Conservation (phyloP, 2,797 vertebrate genomes). For the Cuculus canorus region DNA sequence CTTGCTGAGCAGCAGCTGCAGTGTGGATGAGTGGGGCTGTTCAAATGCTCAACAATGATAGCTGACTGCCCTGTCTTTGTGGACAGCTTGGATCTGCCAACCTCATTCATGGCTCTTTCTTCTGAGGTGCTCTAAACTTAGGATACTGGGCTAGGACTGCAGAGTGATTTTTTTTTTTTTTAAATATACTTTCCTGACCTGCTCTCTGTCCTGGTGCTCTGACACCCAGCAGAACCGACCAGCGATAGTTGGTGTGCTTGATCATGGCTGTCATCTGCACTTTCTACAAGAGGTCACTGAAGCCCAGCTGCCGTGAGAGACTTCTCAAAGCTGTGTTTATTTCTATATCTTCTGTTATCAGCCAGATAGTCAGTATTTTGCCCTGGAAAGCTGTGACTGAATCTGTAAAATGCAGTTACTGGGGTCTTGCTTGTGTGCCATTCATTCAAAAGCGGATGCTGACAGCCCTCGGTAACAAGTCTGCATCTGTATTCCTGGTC, state of each 20-base stretch:
- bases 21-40: background rate
- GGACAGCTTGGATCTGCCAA: fast-evolving
- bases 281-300: background rate
- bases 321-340: background rate
- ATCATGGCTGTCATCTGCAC: background rate
- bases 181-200: background rate
- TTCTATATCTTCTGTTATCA: background rate
- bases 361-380: background rate
- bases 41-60: background rate
- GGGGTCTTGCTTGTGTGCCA: background rate
- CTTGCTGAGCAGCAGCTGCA: background rate
- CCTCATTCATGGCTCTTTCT: background rate
- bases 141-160: background rate
- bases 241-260: background rate
- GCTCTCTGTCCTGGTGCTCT: background rate
- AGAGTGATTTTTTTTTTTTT: fast-evolving
- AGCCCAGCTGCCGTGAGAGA: background rate
- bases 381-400: background rate
- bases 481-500: background rate
- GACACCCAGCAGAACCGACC: background rate
- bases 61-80: background rate
- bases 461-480: background rate
- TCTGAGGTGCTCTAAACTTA: background rate
- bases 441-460: background rate
- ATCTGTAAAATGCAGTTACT: background rate